These are phyloP conservation scores for Bombus polaris DNA, from an alignment of 1,140 invertebrate species.

Conservation along the genomic window DNA sequence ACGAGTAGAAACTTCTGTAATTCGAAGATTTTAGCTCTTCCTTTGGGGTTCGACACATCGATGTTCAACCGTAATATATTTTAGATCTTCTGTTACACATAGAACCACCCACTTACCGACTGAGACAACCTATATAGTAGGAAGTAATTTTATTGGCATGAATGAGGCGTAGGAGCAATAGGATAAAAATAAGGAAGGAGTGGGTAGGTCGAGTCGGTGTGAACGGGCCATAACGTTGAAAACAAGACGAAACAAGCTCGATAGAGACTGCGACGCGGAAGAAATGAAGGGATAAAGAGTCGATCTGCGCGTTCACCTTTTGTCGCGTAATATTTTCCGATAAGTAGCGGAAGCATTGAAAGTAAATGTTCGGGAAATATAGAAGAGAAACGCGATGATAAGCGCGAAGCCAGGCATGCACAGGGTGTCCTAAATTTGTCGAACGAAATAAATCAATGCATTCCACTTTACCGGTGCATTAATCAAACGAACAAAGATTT, in stretches of 20 bases:
- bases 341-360: slow-evolving; percentile 39
- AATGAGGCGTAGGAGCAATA: background rate
- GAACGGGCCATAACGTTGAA: background rate
- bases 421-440: background rate
- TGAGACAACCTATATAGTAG: too few relatives aligned
- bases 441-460: background rate
- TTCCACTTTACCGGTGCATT: background rate
- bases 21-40: too few relatives aligned
- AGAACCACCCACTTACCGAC: too few relatives aligned
- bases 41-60: too few relatives aligned
- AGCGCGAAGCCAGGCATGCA: background rate
- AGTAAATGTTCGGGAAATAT: slow-evolving; percentile 44
- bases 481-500: too few relatives aligned
- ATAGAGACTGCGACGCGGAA: background rate
- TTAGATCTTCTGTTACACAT: too few relatives aligned
- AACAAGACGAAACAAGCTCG: background rate
- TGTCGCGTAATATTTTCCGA: slow-evolving; percentile 45
- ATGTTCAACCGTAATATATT: too few relatives aligned
- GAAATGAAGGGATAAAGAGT: slow-evolving; percentile 35
- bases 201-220: background rate
- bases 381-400: slow-evolving; percentile 9
- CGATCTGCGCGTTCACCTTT: slow-evolving; percentile 34
- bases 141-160: too few relatives aligned
- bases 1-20: too few relatives aligned
- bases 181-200: background rate